These are phyloP conservation scores for Temnothorax longispinosus DNA, from an alignment of 1,140 invertebrate genomes.

Conservation along the genomic window DNA sequence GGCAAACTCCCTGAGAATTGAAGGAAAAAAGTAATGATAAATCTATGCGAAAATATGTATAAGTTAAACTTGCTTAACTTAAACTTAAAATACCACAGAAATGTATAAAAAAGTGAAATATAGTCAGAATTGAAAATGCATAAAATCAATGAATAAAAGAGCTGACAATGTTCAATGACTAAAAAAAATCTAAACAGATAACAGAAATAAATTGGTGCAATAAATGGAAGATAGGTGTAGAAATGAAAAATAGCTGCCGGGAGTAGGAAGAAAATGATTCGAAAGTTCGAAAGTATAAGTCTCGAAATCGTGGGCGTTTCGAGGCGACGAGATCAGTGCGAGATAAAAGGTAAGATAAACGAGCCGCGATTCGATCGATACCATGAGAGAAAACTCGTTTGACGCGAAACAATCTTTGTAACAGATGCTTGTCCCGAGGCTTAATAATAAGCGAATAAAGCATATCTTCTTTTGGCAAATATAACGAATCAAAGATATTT, in stretches of 20 bases:
- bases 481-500: neutral
- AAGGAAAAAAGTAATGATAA: neutral
- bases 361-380: slow-evolving; percentile 50
- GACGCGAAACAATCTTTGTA: slow-evolving; percentile 57
- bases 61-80: neutral
- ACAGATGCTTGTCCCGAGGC: slow-evolving; percentile 47
- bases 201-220: neutral
- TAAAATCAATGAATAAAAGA: neutral
- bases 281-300: slow-evolving; percentile 49
- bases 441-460: neutral
- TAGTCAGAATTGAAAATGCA: neutral
- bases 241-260: neutral
- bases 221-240: neutral
- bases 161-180: neutral
- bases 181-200: neutral
- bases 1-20: neutral
- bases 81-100: neutral
- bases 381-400: slow-evolving; percentile 41
- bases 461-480: slow-evolving; percentile 51
- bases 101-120: neutral
- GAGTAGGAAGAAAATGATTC: slow-evolving; percentile 30
- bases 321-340: slow-evolving; percentile 35
- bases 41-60: neutral
- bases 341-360: slow-evolving; percentile 52
- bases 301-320: slow-evolving; percentile 56